phyloP scores from a whole-genome alignment of 2,113 vertebrate genomes.

The Beaufortia kweichowensis region DNA sequence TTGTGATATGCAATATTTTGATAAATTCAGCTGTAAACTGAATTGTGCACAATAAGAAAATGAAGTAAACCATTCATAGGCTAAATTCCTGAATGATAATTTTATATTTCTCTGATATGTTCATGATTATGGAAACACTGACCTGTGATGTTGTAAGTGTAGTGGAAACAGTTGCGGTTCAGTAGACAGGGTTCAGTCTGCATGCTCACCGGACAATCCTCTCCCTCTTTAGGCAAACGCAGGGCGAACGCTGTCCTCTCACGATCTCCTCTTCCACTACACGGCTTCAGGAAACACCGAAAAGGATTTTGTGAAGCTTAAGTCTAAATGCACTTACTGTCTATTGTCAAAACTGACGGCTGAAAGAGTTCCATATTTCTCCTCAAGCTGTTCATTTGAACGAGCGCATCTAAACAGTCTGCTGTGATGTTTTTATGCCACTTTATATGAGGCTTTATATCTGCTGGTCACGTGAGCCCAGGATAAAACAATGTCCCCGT shows the following conservation, averaged over 20 bases:
- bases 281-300: constrained; percentile 79
- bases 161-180: constrained; percentile 96
- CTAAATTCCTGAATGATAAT: too few species aligned
- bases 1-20: too few species aligned
- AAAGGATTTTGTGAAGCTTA: constrained; percentile 20
- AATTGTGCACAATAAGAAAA: too few species aligned
- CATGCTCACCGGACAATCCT: constrained; percentile 77
- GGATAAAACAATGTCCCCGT: constrained; percentile 39
- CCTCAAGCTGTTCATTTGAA: constrained; percentile 9
- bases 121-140: constrained; percentile 6
- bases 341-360: not conserved
- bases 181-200: constrained; percentile 85
- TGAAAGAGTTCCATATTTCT: not conserved
- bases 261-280: constrained; percentile 79
- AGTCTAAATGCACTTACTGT: not conserved
- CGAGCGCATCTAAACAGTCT: constrained; percentile 8
- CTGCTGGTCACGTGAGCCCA: not conserved
- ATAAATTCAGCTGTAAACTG: too few species aligned
- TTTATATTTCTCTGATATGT: too few species aligned
- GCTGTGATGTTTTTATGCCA: constrained; percentile 5
- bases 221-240: constrained; percentile 80
- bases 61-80: too few species aligned
- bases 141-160: constrained; percentile 98
- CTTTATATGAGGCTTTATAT: not conserved
- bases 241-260: constrained; percentile 80